Evolutionary conservation across 2,888 invertebrate species (phyloP), one percentile per base, ranked within the genome.

Genomic region (Entomobrya proxima): DNA sequence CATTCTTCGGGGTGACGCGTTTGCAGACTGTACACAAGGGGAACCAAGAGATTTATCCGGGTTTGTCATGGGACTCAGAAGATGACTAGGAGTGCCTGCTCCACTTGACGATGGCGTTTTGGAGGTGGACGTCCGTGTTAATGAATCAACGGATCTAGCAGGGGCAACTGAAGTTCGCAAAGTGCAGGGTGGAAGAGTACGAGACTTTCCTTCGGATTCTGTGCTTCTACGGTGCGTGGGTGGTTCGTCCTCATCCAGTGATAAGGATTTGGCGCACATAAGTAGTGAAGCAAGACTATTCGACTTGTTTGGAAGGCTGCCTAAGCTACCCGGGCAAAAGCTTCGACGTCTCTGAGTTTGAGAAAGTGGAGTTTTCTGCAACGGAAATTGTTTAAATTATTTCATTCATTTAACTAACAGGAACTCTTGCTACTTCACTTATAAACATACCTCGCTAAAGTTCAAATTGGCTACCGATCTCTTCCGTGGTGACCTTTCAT

Each of bases 401-500:
- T n/a, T n/a, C n/a, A n/a, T n/a, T n/a, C n/a, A n/a, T n/a, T n/a
- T n/a, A n/a, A n/a, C n/a, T n/a, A n/a, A n/a, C n/a, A n/a, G n/a
- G n/a, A n/a, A n/a, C n/a, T n/a, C n/a, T n/a, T n/a, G n/a, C n/a
- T n/a, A n/a, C n/a, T n/a, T n/a, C n/a, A n/a, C n/a, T n/a, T 40
- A n/a, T 47, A 58, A 47, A 72, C 24, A 40, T 85, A 89, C 88
- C 67, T 88, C 88, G 9, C 75, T n/a, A 4, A 80, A 40, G 18
- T 80, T 84, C 15, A 88, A 35, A 21, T 74, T 86, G 9, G 88
- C 84, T 6, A 88, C 86, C 24, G 88, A 88, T n/a, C 88, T 77
- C 83, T 89, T 89, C 47, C 87, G 87, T n/a, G 90, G 90, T 1
- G 89, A 89, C 21, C 90, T 40, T 35, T 90, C 89, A 61, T 88